Conservation (phyloP, 2,797 vertebrate species). For the Champsocephalus esox region DNA sequence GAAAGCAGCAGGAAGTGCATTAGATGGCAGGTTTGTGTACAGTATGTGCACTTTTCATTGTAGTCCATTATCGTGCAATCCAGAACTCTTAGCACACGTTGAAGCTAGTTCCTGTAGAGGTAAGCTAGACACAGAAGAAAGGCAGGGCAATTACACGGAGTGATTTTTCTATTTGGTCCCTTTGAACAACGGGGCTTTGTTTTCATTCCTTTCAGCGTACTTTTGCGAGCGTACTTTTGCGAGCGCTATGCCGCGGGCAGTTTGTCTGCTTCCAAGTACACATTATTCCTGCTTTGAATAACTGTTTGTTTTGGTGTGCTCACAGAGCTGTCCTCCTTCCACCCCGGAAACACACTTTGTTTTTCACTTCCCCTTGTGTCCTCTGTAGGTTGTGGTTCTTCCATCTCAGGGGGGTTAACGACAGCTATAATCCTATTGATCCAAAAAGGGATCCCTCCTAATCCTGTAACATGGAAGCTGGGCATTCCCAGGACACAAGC, state of each 20-base stretch:
- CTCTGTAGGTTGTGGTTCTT: constrained; percentile 32
- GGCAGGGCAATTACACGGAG: constrained; percentile 47
- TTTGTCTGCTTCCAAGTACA: constrained; percentile 46
- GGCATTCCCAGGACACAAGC: constrained; percentile 14
- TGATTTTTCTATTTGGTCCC: constrained; percentile 49
- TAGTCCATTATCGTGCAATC: constrained; percentile 45
- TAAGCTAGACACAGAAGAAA: constrained; percentile 33
- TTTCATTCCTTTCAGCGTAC: constrained; percentile 17
- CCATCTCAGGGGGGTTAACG: constrained; percentile 55
- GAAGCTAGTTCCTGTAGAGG: constrained; percentile 17
- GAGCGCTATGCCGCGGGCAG: constrained; percentile 35
- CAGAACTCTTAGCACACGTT: constrained; percentile 9
- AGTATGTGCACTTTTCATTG: constrained; percentile 20
- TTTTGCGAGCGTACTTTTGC: constrained; percentile 51
- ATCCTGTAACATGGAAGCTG: constrained; percentile 65
- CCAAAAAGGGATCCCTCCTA: constrained; percentile 63
- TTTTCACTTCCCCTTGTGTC: constrained; percentile 6
- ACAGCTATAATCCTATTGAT: constrained; percentile 73
- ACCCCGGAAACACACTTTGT: neutral
- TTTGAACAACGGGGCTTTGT: constrained; percentile 33
- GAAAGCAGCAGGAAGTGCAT: constrained; percentile 48
- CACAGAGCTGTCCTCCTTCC: constrained; percentile 27
- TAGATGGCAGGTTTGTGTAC: constrained; percentile 32
- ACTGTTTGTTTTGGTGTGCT: constrained; percentile 47
- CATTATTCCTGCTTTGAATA: constrained; percentile 53